A percentile compares a stretch with the other conserved stretches of the same genome.
phyloP scores from a whole-genome alignment of 2,888 invertebrate species.

The Macrosiphum euphorbiae region DNA sequence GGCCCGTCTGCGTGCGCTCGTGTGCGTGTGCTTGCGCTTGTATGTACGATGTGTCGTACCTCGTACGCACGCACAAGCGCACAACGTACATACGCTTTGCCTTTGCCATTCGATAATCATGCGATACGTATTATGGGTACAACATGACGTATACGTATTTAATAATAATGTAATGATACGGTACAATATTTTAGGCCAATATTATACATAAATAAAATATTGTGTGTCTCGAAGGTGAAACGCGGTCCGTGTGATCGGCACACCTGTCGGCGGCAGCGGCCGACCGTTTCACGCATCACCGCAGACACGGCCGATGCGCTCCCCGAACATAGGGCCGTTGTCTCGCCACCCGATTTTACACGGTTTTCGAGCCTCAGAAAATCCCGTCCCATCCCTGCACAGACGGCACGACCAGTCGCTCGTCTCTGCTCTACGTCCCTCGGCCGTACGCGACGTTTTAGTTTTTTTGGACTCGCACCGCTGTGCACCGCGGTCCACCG shows the following conservation, averaged over 20 bases:
- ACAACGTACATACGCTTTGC: background rate
- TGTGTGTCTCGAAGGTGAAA: background rate
- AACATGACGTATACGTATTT: no score
- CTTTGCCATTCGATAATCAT: constrained; percentile 1
- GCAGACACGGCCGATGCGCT: background rate
- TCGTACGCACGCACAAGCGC: background rate
- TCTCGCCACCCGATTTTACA: background rate
- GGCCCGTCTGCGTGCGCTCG: background rate
- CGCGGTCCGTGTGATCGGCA: background rate
- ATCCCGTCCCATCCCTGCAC: background rate
- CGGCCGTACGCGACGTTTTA: background rate
- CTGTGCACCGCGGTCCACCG: background rate
- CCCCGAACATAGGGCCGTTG: background rate
- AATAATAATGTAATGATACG: background rate
- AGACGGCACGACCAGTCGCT: background rate
- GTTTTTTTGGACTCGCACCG: background rate
- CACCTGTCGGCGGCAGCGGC: background rate
- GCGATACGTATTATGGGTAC: background rate
- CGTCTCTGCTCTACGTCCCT: background rate
- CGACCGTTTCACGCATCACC: background rate
- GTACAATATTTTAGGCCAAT: background rate
- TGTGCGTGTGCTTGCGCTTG: background rate
- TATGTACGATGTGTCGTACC: background rate
- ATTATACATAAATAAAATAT: background rate
- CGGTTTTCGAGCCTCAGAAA: background rate